Evolutionary conservation across 2,113 vertebrate genomes (phyloP).

Genomic region (Nerophis ophidion): DNA sequence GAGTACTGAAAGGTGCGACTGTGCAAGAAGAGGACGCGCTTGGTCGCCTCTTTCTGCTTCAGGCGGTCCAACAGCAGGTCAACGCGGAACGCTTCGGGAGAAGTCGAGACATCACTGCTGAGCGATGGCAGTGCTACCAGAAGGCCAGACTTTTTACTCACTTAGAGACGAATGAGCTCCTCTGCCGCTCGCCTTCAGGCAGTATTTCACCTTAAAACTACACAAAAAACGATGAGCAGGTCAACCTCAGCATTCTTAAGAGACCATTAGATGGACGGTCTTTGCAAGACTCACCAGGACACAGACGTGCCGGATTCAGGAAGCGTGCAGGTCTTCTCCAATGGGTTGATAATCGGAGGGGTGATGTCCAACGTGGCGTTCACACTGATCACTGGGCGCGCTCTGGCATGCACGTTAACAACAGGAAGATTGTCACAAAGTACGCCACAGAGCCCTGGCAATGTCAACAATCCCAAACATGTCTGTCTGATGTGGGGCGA

Average conservation of each 20-base stretch:
- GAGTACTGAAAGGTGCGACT: constrained; percentile 73
- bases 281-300: constrained; percentile 79
- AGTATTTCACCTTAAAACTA: constrained; percentile 93
- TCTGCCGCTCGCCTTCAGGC: constrained; percentile 82
- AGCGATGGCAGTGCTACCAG: too few relatives aligned
- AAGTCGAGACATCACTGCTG: neutral
- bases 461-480: too few relatives aligned
- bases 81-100: constrained; percentile 80
- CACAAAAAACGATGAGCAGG: neutral
- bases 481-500: too few relatives aligned
- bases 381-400: constrained; percentile 90
- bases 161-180: constrained; percentile 76
- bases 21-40: constrained; percentile 87
- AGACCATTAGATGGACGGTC: neutral
- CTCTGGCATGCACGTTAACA: constrained; percentile 60
- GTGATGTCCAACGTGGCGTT: constrained; percentile 85
- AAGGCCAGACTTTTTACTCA: constrained; percentile 62
- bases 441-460: too few relatives aligned
- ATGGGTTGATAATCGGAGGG: constrained; percentile 89
- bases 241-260: neutral
- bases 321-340: constrained; percentile 79
- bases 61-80: constrained; percentile 89
- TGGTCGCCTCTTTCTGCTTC: constrained; percentile 90
- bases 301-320: constrained; percentile 64
- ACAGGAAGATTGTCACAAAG: neutral